Percentiles rank a stretch among this genome's conserved stretches.
phyloP scores from a whole-genome alignment of 1,140 invertebrate genomes.

The Euwallacea fornicatus region DNA sequence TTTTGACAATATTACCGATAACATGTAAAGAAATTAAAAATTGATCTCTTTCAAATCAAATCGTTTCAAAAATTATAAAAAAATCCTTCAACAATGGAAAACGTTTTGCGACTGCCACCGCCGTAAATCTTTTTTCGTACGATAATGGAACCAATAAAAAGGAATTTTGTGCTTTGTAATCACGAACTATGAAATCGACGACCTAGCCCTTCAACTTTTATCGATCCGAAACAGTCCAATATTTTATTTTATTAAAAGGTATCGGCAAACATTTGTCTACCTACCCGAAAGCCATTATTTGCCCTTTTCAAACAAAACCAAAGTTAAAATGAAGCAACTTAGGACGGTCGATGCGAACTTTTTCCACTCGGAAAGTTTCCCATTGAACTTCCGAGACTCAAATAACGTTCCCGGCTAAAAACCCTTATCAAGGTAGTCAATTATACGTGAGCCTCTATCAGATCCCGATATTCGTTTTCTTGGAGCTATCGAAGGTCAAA shows the following conservation, averaged over 20 bases:
- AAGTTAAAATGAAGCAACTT: too few relatives aligned
- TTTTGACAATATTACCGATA: too few relatives aligned
- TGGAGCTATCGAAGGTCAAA: constrained; percentile 34
- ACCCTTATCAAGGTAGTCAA: constrained; percentile 28
- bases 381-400: not conserved
- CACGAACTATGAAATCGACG: not conserved
- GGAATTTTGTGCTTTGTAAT: not conserved
- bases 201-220: constrained; percentile 1
- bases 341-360: not conserved
- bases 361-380: not conserved
- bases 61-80: too few relatives aligned
- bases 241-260: constrained; percentile 1
- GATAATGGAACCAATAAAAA: not conserved
- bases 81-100: not conserved
- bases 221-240: not conserved
- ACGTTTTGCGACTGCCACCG: not conserved
- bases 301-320: not conserved
- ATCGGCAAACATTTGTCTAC: not conserved
- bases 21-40: too few relatives aligned
- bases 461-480: constrained; percentile 26
- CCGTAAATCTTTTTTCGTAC: constrained; percentile 1
- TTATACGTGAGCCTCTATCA: constrained; percentile 20
- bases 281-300: not conserved
- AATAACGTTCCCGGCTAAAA: constrained; percentile 4
- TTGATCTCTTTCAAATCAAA: too few relatives aligned